These are phyloP conservation scores for Aplysina aerophoba DNA, from an alignment of 37 sponge, comb jelly and placozoan species.

Conservation along the genomic window DNA sequence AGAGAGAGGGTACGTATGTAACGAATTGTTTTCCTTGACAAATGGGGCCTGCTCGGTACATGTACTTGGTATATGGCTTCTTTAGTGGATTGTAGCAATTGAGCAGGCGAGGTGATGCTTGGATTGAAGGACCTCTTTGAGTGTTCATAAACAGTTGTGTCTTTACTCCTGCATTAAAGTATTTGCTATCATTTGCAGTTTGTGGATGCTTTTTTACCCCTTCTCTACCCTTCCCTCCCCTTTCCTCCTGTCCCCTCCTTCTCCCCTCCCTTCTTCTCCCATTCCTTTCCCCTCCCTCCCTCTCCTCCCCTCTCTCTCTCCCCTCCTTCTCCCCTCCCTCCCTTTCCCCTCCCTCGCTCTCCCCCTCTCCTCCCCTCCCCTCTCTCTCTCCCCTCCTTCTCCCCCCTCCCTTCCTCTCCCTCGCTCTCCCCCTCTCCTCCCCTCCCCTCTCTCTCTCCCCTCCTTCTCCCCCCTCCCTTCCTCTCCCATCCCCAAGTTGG, in stretches of 20 bases:
- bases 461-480: not conserved
- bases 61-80: no score
- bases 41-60: no score
- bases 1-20: slow-evolving; percentile 31
- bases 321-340: not conserved
- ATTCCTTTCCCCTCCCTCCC: not conserved
- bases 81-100: no score
- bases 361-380: not conserved
- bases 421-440: not conserved
- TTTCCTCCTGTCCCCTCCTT: not conserved
- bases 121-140: no score
- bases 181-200: no score
- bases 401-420: not conserved
- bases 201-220: no score
- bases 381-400: not conserved
- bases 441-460: not conserved
- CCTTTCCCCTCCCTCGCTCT: not conserved
- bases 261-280: not conserved
- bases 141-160: no score
- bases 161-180: no score
- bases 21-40: not conserved
- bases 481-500: slow-evolving; percentile 15
- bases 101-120: no score
- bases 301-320: not conserved
- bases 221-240: not conserved